phyloP scores from a whole-genome alignment of 2,888 invertebrate species.

The Xestia ashworthii region DNA sequence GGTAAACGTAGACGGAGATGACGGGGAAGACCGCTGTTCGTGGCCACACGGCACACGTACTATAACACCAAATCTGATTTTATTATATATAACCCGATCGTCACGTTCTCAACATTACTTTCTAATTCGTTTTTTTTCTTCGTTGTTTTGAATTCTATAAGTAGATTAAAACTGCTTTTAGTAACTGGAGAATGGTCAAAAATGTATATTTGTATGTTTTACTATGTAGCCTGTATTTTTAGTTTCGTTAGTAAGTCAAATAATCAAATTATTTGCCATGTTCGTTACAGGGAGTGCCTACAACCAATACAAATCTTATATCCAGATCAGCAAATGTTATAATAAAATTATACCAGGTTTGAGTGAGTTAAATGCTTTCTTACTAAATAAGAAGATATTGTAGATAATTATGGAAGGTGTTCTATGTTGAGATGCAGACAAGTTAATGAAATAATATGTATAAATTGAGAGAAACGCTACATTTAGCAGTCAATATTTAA shows the following conservation, averaged over 20 bases:
- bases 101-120: slow-evolving; percentile 49
- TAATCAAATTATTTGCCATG: neutral
- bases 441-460: neutral
- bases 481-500: slow-evolving; percentile 1
- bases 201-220: neutral
- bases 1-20: slow-evolving; percentile 79
- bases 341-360: neutral
- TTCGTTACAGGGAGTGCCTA: neutral
- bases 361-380: neutral
- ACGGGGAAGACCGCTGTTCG: slow-evolving; percentile 68
- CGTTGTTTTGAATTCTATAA: neutral
- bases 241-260: neutral
- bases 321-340: neutral
- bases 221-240: neutral
- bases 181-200: neutral
- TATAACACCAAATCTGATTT: slow-evolving; percentile 42
- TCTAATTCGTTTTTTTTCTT: slow-evolving; percentile 28
- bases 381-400: neutral
- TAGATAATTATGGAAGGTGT: neutral
- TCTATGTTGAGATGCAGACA: neutral
- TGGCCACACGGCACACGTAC: slow-evolving; percentile 50
- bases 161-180: neutral
- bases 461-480: neutral
- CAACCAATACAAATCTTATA: slow-evolving; percentile 2
- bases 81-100: slow-evolving; percentile 24